These are phyloP conservation scores for Camponotus floridanus DNA, from an alignment of 1,140 invertebrate species.

Conservation along the genomic window DNA sequence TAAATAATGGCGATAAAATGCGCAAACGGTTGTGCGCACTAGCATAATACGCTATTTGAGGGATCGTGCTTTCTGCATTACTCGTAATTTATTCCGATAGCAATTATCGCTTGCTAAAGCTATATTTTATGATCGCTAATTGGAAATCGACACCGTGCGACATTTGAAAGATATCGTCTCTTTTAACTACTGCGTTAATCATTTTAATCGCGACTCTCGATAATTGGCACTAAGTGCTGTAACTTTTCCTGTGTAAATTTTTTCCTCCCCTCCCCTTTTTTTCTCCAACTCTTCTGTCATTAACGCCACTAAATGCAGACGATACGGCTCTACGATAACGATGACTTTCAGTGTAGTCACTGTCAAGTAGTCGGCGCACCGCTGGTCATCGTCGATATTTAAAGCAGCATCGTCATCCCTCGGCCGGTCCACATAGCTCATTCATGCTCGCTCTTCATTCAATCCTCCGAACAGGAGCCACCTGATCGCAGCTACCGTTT, in stretches of 20 bases:
- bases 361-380: slow-evolving; percentile 47
- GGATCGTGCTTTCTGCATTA: slow-evolving; percentile 62
- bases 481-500: slow-evolving; percentile 45
- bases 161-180: slow-evolving; percentile 68
- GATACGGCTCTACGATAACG: slow-evolving; percentile 40
- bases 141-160: slow-evolving; percentile 73
- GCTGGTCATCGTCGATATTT: slow-evolving; percentile 70
- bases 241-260: slow-evolving; percentile 57
- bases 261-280: background rate
- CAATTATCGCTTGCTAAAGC: slow-evolving; percentile 60
- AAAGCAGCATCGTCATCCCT: slow-evolving; percentile 77
- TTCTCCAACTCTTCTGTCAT: slow-evolving; percentile 34
- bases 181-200: slow-evolving; percentile 71
- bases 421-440: slow-evolving; percentile 70
- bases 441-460: slow-evolving; percentile 70
- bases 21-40: background rate
- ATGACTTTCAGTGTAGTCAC: slow-evolving; percentile 70
- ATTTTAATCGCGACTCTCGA: slow-evolving; percentile 66
- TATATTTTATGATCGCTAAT: slow-evolving; percentile 72
- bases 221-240: slow-evolving; percentile 69
- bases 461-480: slow-evolving; percentile 26
- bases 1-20: slow-evolving; percentile 61
- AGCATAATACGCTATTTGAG: slow-evolving; percentile 60
- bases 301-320: slow-evolving; percentile 50
- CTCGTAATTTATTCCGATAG: slow-evolving; percentile 68